Percentiles rank a stretch among this genome's conserved stretches.
Evolutionary conservation across 2,888 invertebrate genomes (phyloP).

Genomic region (Actias luna): DNA sequence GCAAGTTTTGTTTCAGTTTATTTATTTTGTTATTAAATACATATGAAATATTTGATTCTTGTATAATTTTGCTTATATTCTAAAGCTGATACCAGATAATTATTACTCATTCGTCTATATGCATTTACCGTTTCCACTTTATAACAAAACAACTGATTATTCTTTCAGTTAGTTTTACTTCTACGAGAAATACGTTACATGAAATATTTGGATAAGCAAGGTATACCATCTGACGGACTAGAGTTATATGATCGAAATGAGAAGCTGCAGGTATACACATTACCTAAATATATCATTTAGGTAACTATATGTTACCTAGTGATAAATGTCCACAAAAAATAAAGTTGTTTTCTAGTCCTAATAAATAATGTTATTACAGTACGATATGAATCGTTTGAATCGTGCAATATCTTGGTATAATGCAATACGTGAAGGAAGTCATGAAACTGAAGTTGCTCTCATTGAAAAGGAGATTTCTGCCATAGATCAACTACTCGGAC

Average conservation of each 20-base stretch:
- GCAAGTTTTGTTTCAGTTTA: neutral
- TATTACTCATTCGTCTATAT: neutral
- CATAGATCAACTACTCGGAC: constrained; percentile 87
- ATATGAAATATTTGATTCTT: neutral
- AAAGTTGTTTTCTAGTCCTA: neutral
- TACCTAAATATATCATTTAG: neutral
- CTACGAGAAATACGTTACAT: constrained; percentile 92
- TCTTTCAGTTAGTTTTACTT: constrained; percentile 84
- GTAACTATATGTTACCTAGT: neutral
- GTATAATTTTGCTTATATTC: neutral
- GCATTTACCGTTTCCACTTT: neutral
- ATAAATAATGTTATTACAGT: constrained; percentile 44
- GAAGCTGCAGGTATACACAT: constrained; percentile 80
- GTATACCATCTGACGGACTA: constrained; percentile 83
- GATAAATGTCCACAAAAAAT: neutral
- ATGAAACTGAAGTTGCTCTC: constrained; percentile 89
- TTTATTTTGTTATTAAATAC: neutral
- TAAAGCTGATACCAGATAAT: neutral
- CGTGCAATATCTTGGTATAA: constrained; percentile 93
- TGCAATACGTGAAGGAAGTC: constrained; percentile 86
- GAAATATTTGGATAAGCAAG: constrained; percentile 84
- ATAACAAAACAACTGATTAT: neutral
- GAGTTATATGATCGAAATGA: constrained; percentile 86
- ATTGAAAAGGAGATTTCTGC: constrained; percentile 87
- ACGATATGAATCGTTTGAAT: constrained; percentile 78